A percentile compares a stretch with the other conserved stretches of the same genome.
phyloP scores from a whole-genome alignment of 2,888 invertebrate genomes.

The Sthenelais limicola region DNA sequence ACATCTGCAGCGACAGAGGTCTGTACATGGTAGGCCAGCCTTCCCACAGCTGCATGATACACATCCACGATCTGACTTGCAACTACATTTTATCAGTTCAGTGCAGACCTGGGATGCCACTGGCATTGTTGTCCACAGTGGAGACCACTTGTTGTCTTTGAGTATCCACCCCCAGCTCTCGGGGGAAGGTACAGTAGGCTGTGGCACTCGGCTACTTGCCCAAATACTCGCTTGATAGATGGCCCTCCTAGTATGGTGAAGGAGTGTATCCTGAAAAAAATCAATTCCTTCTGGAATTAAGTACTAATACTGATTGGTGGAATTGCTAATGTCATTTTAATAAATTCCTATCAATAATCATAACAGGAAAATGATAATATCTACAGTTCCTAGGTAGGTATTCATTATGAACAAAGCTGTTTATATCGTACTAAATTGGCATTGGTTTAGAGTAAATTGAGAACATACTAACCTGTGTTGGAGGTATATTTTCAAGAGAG shows the following conservation, averaged over 20 bases:
- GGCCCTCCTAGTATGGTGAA: background rate
- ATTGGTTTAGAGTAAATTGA: background rate
- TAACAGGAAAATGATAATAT: no score
- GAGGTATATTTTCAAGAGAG: constrained; percentile 1
- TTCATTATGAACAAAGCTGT: no score
- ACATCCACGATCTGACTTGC: constrained; percentile 11
- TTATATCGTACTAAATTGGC: no score
- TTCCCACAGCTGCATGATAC: constrained; percentile 9
- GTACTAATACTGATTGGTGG: no score
- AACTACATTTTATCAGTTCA: constrained; percentile 3
- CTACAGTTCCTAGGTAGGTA: no score
- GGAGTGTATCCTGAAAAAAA: background rate
- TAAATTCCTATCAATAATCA: no score
- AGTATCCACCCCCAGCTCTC: background rate
- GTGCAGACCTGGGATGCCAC: constrained; percentile 4
- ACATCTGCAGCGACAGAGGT: background rate
- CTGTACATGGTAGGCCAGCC: background rate
- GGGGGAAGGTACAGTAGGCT: background rate
- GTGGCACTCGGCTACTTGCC: background rate
- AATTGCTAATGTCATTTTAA: no score
- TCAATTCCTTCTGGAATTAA: background rate
- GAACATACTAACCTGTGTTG: constrained; percentile 5
- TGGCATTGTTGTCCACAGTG: constrained; percentile 5
- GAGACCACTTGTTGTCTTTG: background rate
- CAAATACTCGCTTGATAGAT: constrained; percentile 8